A percentile compares a stretch with the other conserved stretches of the same genome.
Conservation (phyloP, 2,888 invertebrate genomes). For the Slavum lentiscoides region DNA sequence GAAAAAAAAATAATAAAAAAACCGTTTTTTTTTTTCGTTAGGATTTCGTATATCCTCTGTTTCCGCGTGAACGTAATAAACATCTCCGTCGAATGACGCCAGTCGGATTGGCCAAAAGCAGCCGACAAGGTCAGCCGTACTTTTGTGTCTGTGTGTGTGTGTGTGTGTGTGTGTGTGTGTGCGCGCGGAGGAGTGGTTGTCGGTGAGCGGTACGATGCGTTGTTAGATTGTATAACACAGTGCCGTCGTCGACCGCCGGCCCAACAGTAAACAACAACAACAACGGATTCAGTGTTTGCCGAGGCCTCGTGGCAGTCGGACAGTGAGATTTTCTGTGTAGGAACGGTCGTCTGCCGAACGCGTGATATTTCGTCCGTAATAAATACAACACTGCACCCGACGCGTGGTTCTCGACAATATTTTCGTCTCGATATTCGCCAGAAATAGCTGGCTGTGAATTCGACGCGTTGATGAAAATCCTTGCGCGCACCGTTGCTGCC, state of each 20-base stretch:
- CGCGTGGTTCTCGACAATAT: neutral
- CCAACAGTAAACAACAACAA: slow-evolving; percentile 39
- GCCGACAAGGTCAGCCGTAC: slow-evolving; percentile 45
- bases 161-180: slow-evolving; percentile 4
- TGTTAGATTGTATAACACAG: slow-evolving; percentile 41
- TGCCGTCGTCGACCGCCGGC: neutral
- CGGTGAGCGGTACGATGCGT: neutral
- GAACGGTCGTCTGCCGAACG: neutral
- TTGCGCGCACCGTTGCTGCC: too few relatives aligned
- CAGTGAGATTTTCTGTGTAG: slow-evolving; percentile 39
- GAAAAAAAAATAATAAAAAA: neutral
- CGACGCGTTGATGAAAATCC: too few relatives aligned
- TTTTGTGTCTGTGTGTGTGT: slow-evolving; percentile 17
- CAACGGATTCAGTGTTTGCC: slow-evolving; percentile 48
- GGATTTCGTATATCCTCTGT: too few relatives aligned
- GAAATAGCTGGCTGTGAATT: too few relatives aligned
- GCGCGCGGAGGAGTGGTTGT: slow-evolving; percentile 23
- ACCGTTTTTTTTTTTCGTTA: neutral
- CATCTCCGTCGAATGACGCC: neutral
- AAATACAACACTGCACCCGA: too few relatives aligned
- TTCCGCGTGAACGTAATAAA: neutral
- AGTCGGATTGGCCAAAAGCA: slow-evolving; percentile 38
- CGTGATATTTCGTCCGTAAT: neutral
- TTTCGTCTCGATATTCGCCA: neutral
- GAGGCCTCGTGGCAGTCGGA: slow-evolving; percentile 55